These are phyloP conservation scores for Argyra leucocephala DNA, from an alignment of 2,888 invertebrate genomes.

Conservation along the genomic window DNA sequence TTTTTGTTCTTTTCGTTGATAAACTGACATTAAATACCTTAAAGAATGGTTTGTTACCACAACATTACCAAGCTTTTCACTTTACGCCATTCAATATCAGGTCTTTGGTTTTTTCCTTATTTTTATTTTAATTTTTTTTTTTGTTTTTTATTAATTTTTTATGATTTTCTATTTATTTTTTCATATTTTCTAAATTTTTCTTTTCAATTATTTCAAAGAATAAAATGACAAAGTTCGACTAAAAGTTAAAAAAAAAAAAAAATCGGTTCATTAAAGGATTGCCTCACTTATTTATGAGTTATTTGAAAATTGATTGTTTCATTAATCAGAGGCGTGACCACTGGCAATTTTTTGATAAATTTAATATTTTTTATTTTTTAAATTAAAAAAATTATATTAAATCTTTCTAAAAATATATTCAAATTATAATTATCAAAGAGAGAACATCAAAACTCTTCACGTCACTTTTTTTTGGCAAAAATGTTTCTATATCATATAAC, in stretches of 20 bases:
- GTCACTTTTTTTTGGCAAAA: too few species aligned
- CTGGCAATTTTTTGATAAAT: too few species aligned
- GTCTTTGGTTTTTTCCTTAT: neutral
- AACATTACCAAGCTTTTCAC: conserved; percentile 6
- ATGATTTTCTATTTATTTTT: neutral
- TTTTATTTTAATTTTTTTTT: neutral
- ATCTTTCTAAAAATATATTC: too few species aligned
- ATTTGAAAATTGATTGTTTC: neutral
- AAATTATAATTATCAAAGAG: too few species aligned
- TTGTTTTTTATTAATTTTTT: neutral
- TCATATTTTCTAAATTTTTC: neutral
- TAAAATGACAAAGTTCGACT: neutral
- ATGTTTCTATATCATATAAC: too few species aligned
- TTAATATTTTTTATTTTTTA: too few species aligned
- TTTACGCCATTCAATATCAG: neutral
- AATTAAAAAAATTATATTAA: too few species aligned
- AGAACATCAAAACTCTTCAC: too few species aligned
- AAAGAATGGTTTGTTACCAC: conserved; percentile 6
- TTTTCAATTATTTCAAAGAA: neutral
- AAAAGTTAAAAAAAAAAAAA: neutral
- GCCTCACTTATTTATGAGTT: neutral
- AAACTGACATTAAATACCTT: conserved; percentile 6
- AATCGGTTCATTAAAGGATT: neutral
- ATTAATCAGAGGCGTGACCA: too few species aligned
- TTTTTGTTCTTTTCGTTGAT: neutral